Evolutionary conservation across 2,888 invertebrate genomes (phyloP).

Genomic region (Machimus atricapillus): DNA sequence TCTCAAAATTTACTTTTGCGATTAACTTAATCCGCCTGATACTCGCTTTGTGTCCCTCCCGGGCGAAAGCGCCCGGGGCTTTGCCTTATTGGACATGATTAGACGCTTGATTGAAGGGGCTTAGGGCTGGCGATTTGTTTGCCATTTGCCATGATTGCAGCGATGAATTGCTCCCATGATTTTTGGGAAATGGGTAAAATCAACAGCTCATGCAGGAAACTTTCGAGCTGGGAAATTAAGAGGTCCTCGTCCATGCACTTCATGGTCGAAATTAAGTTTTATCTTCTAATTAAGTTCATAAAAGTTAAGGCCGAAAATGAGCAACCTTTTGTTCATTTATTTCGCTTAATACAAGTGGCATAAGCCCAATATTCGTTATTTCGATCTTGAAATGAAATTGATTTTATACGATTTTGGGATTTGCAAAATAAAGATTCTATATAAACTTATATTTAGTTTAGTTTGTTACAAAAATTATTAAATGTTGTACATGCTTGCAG

Average conservation of each 20-base stretch:
- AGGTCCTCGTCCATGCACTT: not conserved
- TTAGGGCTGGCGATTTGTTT: not conserved
- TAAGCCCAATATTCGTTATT: no score
- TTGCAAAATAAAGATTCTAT: no score
- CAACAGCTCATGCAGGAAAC: not conserved
- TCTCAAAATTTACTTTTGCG: not conserved
- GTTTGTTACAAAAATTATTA: no score
- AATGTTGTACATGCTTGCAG: no score
- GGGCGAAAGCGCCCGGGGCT: not conserved
- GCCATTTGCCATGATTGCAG: not conserved
- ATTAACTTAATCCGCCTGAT: not conserved
- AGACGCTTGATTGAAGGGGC: not conserved
- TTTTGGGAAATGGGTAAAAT: not conserved
- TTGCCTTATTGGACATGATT: not conserved
- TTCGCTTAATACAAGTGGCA: no score
- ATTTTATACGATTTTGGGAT: no score
- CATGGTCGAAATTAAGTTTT: not conserved
- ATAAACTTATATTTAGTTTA: no score
- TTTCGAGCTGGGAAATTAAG: not conserved
- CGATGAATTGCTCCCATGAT: not conserved
- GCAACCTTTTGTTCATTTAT: no score
- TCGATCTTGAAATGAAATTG: no score
- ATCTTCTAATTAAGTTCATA: not conserved
- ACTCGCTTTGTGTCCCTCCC: not conserved
- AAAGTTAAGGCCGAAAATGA: not conserved